Conservation (phyloP, 23 tunicate species). For the Halocynthia aurantium region DNA sequence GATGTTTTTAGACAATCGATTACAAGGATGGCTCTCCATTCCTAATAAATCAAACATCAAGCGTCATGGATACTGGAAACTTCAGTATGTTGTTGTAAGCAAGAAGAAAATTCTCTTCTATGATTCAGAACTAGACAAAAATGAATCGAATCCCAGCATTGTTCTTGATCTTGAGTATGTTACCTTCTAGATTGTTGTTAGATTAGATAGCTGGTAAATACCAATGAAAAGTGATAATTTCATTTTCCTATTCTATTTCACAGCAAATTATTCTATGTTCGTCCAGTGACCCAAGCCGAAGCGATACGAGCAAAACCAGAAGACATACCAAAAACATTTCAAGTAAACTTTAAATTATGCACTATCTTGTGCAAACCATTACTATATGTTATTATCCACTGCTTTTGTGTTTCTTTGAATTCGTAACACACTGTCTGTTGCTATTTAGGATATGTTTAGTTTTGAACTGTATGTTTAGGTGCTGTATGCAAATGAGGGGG, state of each 20-base stretch:
- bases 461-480: constrained; percentile 18
- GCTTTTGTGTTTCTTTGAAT: background rate
- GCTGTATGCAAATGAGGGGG: constrained; percentile 86
- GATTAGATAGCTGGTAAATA: background rate
- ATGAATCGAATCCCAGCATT: constrained; percentile 74
- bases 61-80: constrained; percentile 87
- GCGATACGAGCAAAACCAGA: constrained; percentile 90
- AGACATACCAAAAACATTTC: constrained; percentile 93
- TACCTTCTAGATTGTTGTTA: background rate
- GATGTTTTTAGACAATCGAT: constrained; percentile 8
- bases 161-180: constrained; percentile 90
- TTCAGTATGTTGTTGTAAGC: constrained; percentile 82
- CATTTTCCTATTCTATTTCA: constrained; percentile 9
- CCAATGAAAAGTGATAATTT: background rate
- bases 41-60: constrained; percentile 90
- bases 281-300: constrained; percentile 93
- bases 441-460: background rate
- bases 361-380: too few relatives aligned
- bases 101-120: constrained; percentile 80
- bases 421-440: background rate
- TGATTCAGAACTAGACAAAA: constrained; percentile 82
- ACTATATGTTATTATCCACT: background rate
- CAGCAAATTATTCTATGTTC: constrained; percentile 91
- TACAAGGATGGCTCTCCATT: constrained; percentile 81
- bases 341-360: constrained; percentile 32